These are phyloP conservation scores for Drosophila buzzatii DNA, from an alignment of 2,888 invertebrate genomes.

Conservation along the genomic window DNA sequence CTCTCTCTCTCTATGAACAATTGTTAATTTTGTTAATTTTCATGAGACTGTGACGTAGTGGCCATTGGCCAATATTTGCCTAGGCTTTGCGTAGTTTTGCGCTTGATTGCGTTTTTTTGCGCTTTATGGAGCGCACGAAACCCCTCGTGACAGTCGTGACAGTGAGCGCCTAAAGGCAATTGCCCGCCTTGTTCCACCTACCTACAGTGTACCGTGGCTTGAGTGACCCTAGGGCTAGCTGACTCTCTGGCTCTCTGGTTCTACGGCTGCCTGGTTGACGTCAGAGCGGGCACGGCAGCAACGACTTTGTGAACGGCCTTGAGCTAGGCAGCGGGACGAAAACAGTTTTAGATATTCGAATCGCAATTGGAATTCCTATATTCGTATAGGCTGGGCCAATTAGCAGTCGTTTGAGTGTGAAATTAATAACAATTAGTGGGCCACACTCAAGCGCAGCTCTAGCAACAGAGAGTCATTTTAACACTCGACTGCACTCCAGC, in stretches of 20 bases:
- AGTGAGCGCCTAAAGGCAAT: constrained; percentile 2
- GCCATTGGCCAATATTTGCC: constrained; percentile 51
- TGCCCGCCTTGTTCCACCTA: not conserved
- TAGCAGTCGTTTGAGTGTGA: constrained; percentile 70
- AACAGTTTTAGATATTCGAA: constrained; percentile 26
- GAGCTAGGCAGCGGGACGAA: constrained; percentile 18
- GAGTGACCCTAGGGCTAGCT: constrained; percentile 9
- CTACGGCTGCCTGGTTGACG: constrained; percentile 45
- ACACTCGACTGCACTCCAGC: constrained; percentile 50
- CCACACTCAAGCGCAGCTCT: constrained; percentile 13
- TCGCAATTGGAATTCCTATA: constrained; percentile 25
- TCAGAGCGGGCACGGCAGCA: constrained; percentile 56
- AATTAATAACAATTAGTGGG: constrained; percentile 63
- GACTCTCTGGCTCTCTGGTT: not conserved
- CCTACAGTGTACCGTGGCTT: not conserved
- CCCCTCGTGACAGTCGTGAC: constrained; percentile 11
- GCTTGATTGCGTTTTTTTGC: constrained; percentile 58
- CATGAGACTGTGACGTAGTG: constrained; percentile 46
- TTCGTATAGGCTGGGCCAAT: constrained; percentile 51
- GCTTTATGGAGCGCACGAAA: constrained; percentile 39
- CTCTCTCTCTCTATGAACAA: not conserved
- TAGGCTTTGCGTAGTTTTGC: constrained; percentile 53
- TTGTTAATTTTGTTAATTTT: constrained; percentile 55
- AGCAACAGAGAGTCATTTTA: constrained; percentile 38
- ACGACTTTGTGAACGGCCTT: constrained; percentile 46